Percentiles rank a stretch among this genome's conserved stretches.
Evolutionary conservation across 1,140 invertebrate genomes (phyloP).

Genomic region (Epicauta chinensis): DNA sequence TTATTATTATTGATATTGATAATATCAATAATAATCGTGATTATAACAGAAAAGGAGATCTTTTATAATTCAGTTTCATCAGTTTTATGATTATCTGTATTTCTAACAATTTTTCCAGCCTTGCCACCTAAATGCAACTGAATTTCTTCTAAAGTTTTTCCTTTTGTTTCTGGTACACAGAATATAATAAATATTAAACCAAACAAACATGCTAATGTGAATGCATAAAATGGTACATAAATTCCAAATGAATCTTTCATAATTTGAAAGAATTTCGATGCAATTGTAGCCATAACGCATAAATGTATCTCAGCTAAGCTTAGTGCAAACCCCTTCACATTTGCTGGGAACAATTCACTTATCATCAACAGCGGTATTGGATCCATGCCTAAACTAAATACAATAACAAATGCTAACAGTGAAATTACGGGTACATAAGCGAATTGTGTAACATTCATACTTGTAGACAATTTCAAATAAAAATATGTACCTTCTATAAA

Average conservation of each 20-base stretch:
- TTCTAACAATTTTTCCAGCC: slow-evolving; percentile 1
- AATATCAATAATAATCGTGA: not conserved
- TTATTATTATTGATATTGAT: no score
- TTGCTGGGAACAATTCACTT: slow-evolving; percentile 66
- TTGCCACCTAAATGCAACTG: slow-evolving; percentile 33
- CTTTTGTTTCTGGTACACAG: slow-evolving; percentile 75
- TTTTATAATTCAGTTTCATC: not conserved
- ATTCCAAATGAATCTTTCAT: slow-evolving; percentile 53
- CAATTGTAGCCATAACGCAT: slow-evolving; percentile 64
- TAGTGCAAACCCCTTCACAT: slow-evolving; percentile 61
- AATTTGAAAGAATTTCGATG: slow-evolving; percentile 66
- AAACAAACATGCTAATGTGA: slow-evolving; percentile 58
- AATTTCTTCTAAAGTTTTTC: slow-evolving; percentile 60
- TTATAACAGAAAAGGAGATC: not conserved
- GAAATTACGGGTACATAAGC: slow-evolving; percentile 53
- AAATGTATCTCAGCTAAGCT: slow-evolving; percentile 63
- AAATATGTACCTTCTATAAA: slow-evolving; percentile 55
- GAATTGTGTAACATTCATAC: slow-evolving; percentile 24
- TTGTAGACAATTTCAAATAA: slow-evolving; percentile 44
- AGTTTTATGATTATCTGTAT: not conserved
- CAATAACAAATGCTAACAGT: slow-evolving; percentile 63
- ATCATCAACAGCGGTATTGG: slow-evolving; percentile 66
- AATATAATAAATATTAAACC: slow-evolving; percentile 57
- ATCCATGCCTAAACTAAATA: slow-evolving; percentile 63
- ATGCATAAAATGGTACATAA: slow-evolving; percentile 68